These are phyloP conservation scores for Ophonus ardosiacus DNA, from an alignment of 2,888 invertebrate species.

Conservation along the genomic window DNA sequence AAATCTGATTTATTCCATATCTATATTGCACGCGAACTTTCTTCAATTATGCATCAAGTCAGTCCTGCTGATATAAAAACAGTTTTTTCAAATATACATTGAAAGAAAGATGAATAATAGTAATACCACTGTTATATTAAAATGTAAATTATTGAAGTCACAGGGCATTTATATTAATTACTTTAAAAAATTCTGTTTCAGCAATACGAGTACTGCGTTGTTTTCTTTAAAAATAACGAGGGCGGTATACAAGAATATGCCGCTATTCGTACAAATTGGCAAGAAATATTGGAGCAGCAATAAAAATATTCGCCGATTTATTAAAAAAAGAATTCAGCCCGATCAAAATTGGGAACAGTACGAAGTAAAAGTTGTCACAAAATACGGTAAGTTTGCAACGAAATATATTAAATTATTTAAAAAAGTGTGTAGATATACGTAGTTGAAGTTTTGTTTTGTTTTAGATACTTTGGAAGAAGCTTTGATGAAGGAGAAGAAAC, in stretches of 20 bases:
- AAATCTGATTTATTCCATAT: slow-evolving; percentile 12
- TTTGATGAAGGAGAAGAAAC: not conserved
- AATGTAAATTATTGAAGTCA: not conserved
- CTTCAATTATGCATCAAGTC: not conserved
- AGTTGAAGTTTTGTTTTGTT: not conserved
- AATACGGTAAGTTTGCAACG: not conserved
- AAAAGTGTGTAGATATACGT: not conserved
- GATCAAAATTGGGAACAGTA: no score
- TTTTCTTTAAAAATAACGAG: no score
- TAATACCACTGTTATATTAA: not conserved
- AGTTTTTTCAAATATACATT: not conserved
- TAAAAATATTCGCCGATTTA: no score
- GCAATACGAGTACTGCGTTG: no score
- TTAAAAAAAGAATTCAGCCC: no score
- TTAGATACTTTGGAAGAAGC: not conserved
- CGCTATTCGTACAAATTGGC: no score
- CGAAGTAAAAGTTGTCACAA: not conserved
- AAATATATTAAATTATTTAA: not conserved
- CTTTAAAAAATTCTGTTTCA: no score
- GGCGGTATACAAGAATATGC: no score
- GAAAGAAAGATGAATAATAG: not conserved
- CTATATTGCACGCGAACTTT: not conserved
- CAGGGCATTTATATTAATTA: not conserved
- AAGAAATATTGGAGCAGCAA: no score
- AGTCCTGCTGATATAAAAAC: not conserved